Conservation (phyloP, 2,797 vertebrate genomes). For the Tauraco hartlaubi region DNA sequence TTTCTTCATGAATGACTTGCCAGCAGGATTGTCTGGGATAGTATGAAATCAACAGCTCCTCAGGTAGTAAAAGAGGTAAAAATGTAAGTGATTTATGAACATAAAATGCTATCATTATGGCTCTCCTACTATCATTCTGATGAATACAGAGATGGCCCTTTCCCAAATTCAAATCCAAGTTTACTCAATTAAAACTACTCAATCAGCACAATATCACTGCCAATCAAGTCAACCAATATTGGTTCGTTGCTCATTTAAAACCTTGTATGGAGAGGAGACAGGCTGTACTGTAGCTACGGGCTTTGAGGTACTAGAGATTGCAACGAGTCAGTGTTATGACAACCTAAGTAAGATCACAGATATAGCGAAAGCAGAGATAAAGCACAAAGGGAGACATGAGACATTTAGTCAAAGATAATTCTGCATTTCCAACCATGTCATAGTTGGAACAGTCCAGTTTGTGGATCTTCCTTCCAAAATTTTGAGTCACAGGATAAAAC, state of each 20-base stretch:
- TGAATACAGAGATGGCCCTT: neutral
- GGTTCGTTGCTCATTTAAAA: neutral
- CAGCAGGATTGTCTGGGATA: neutral
- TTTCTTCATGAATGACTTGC: neutral
- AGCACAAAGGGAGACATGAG: neutral
- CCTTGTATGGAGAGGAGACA: neutral
- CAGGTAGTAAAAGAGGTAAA: neutral
- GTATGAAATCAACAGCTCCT: neutral
- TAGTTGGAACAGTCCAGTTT: neutral
- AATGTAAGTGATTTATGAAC: neutral
- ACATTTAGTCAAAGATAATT: neutral
- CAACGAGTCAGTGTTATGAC: neutral
- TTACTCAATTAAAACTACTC: neutral
- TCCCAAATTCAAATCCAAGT: neutral
- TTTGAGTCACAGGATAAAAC: neutral
- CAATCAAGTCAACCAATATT: neutral
- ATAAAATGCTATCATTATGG: neutral
- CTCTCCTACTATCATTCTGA: neutral
- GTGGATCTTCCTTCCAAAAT: neutral
- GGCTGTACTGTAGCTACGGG: neutral
- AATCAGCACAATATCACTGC: neutral
- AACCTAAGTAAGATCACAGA: neutral
- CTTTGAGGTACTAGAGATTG: neutral
- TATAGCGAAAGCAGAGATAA: neutral
- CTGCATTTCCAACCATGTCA: neutral